Evolutionary conservation across 2,113 vertebrate species (phyloP).

Genomic region (Cygnus buccinator): DNA sequence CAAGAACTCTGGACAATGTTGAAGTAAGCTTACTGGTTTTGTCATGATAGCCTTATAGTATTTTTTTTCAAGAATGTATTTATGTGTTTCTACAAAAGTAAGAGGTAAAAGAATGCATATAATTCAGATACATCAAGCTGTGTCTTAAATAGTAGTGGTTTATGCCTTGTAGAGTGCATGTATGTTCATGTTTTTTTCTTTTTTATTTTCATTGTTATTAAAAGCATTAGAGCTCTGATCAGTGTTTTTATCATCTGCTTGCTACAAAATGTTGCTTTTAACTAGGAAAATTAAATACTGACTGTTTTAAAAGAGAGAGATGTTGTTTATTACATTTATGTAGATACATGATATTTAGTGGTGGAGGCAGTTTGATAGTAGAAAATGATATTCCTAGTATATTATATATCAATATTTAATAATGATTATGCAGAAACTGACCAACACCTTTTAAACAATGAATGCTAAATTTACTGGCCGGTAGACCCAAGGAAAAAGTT

Average conservation of each 20-base stretch:
- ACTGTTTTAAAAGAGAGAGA: not conserved
- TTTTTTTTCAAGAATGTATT: not conserved
- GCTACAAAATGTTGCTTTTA: not conserved
- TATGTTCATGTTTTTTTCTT: not conserved
- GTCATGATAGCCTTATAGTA: not conserved
- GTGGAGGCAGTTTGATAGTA: not conserved
- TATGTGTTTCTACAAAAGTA: not conserved
- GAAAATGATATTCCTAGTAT: not conserved
- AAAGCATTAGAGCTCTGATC: not conserved
- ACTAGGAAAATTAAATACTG: not conserved
- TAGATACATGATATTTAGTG: not conserved
- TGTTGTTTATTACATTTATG: not conserved
- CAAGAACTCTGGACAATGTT: not conserved
- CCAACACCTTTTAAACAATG: not conserved
- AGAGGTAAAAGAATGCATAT: not conserved
- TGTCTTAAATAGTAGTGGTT: not conserved
- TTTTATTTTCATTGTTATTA: not conserved
- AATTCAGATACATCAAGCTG: not conserved
- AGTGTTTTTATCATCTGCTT: not conserved
- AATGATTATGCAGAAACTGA: not conserved
- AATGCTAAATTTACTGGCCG: not conserved
- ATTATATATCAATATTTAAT: not conserved
- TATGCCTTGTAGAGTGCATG: not conserved
- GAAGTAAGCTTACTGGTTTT: not conserved
- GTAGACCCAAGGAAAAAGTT: not conserved